Evolutionary conservation across 64 coral and sea anemone genomes (phyloP).

Genomic region (Anthopleura sola): DNA sequence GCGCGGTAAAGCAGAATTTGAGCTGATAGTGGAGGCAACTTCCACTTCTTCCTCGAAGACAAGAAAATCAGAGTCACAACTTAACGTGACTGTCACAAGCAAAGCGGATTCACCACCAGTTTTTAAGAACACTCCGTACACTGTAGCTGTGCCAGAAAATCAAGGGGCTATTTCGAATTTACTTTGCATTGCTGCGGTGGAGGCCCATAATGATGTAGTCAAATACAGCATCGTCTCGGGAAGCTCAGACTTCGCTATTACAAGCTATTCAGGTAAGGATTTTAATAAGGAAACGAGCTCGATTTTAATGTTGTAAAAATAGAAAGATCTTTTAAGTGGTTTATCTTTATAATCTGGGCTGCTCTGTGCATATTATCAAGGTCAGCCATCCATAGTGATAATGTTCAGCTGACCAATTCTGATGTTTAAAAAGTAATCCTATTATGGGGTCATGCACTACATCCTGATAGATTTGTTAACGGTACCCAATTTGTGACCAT

Average conservation of each 20-base stretch:
- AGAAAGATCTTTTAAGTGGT: not conserved
- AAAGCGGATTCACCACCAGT: constrained; percentile 45
- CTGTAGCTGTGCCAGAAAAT: constrained; percentile 47
- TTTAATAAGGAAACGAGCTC: not conserved
- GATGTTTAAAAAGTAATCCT: not conserved
- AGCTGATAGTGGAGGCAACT: constrained; percentile 25
- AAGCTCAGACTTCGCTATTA: constrained; percentile 33
- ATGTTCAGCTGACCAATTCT: not conserved
- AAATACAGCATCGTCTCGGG: constrained; percentile 11
- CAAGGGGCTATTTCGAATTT: constrained; percentile 37
- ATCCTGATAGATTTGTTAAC: not conserved
- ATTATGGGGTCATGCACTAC: not conserved
- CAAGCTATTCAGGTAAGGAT: constrained; percentile 42
- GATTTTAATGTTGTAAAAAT: not conserved
- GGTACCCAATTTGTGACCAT: not conserved
- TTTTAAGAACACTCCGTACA: constrained; percentile 45
- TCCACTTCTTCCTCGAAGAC: not conserved
- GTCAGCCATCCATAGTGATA: not conserved
- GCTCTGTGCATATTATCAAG: not conserved
- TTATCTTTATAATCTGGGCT: not conserved
- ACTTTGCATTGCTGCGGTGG: constrained; percentile 52
- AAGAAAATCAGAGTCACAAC: constrained; percentile 13
- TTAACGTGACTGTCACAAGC: constrained; percentile 41
- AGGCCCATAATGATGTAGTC: constrained; percentile 5
- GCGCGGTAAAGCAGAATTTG: constrained; percentile 14